Evolutionary conservation across 2,113 vertebrate genomes (phyloP).

Genomic region (Eulacestoma nigropectus): DNA sequence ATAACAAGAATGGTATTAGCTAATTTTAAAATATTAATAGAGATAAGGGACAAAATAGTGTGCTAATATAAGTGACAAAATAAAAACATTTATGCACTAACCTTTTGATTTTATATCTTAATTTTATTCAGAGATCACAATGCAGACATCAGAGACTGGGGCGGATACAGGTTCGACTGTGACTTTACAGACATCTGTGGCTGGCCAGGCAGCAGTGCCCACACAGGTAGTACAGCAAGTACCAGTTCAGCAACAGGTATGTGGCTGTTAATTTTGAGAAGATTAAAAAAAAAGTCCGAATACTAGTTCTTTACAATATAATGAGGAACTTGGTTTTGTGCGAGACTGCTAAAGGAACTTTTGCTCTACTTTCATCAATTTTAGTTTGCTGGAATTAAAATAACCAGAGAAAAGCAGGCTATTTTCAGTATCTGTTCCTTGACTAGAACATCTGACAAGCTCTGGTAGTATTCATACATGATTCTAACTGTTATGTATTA

Average conservation of each 20-base stretch:
- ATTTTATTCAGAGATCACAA: constrained; percentile 73
- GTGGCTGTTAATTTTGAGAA: neutral
- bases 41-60: neutral
- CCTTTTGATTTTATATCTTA: constrained; percentile 8
- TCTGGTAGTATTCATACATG: neutral
- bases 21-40: neutral
- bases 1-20: neutral
- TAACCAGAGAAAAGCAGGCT: neutral
- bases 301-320: neutral
- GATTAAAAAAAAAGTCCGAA: neutral
- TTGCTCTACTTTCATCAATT: neutral
- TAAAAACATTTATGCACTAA: neutral
- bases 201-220: constrained; percentile 81
- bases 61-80: neutral
- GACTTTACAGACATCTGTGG: constrained; percentile 83
- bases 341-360: neutral
- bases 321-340: neutral
- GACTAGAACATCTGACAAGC: neutral
- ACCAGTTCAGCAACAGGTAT: constrained; percentile 81
- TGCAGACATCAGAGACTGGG: constrained; percentile 83
- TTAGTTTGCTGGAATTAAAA: neutral
- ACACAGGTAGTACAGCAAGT: constrained; percentile 82
- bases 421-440: neutral
- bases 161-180: constrained; percentile 81
- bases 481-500: neutral